Evolutionary conservation across 2,113 vertebrate species (phyloP).

Genomic region (Forbesichthys agassizii): DNA sequence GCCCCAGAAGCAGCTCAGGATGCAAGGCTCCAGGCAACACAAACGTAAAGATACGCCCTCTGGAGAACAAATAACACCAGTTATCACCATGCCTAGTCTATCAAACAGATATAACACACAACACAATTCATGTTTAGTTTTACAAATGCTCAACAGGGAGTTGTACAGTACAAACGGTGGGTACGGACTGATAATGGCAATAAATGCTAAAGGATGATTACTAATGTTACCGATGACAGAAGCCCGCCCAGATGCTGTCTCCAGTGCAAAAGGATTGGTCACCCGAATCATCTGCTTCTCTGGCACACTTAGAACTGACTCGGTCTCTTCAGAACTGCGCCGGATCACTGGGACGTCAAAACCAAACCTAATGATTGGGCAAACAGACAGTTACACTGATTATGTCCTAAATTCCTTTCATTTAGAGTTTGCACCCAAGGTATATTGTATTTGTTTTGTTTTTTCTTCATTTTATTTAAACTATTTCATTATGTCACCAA

Average conservation of each 20-base stretch:
- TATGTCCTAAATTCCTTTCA: too few species aligned
- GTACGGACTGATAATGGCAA: not conserved
- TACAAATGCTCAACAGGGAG: not conserved
- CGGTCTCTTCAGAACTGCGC: conserved; percentile 87
- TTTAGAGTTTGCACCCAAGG: too few species aligned
- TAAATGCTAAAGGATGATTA: not conserved
- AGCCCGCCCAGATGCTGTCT: conserved; percentile 73
- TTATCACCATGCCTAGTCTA: not conserved
- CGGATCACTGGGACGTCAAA: conserved; percentile 92
- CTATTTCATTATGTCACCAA: too few species aligned
- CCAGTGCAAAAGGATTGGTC: conserved; percentile 90
- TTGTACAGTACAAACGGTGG: not conserved
- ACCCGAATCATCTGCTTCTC: conserved; percentile 93
- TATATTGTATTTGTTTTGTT: too few species aligned
- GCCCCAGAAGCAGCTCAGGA: conserved; percentile 92
- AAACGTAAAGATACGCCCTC: conserved; percentile 81
- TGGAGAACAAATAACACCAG: conserved; percentile 37
- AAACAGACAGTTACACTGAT: not conserved
- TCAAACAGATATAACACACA: too few species aligned
- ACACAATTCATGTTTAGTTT: too few species aligned
- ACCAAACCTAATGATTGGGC: conserved; percentile 82
- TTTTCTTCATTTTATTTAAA: too few species aligned
- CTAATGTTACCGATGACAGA: conserved; percentile 79
- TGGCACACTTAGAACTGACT: conserved; percentile 75
- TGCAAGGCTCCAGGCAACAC: conserved; percentile 86